Conservation (phyloP, 2,888 invertebrate genomes). For the Graphium colonna region DNA sequence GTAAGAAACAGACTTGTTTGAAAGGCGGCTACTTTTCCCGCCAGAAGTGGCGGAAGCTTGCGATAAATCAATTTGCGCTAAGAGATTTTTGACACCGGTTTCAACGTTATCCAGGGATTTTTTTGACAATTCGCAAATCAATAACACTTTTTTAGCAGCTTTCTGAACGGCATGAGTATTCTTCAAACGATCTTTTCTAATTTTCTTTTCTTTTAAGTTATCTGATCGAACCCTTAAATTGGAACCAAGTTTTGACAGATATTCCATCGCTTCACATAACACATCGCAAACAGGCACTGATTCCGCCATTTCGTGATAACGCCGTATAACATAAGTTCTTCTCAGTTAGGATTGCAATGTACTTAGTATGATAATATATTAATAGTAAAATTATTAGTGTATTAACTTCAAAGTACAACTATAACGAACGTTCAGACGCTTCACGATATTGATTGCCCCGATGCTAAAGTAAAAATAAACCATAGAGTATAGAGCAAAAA, state of each 20-base stretch:
- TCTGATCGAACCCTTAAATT: conserved; percentile 64
- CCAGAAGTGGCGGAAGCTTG: conserved; percentile 38
- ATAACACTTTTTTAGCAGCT: conserved; percentile 62
- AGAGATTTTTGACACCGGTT: conserved; percentile 53
- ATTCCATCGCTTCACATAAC: conserved; percentile 66
- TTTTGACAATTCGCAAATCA: conserved; percentile 70
- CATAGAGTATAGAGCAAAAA: conserved; percentile 67
- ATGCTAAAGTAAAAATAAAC: conserved; percentile 43
- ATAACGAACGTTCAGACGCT: conserved; percentile 21
- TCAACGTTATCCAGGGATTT: conserved; percentile 70
- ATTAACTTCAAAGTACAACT: too few species aligned
- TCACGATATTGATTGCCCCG: conserved; percentile 13
- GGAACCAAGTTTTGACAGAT: conserved; percentile 66
- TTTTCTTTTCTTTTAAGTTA: conserved; percentile 57
- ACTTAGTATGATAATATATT: conserved; percentile 9
- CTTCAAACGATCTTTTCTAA: conserved; percentile 54
- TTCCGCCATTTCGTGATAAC: conserved; percentile 55
- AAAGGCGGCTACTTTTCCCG: conserved; percentile 35
- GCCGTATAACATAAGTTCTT: conserved; percentile 16
- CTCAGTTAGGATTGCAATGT: neutral
- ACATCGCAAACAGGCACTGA: conserved; percentile 57
- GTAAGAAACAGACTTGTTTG: conserved; percentile 25
- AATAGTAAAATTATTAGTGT: too few species aligned
- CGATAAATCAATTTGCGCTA: conserved; percentile 43
- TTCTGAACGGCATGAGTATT: conserved; percentile 65